phyloP scores from a whole-genome alignment of 2,797 vertebrate genomes.

The Aerospiza tachiro region DNA sequence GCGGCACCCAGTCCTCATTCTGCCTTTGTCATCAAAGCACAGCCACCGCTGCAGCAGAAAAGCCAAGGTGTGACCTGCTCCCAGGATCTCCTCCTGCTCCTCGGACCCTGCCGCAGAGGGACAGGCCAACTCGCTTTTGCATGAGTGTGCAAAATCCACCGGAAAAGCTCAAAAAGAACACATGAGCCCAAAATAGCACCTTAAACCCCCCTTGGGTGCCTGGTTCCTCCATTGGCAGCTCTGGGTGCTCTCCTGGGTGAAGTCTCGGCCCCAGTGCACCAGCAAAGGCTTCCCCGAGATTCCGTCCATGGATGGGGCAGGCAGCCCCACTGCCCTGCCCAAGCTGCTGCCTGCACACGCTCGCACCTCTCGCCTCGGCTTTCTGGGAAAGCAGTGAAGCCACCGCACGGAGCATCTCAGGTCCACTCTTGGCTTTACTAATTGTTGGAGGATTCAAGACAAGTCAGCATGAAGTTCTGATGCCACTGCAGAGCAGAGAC shows the following conservation, averaged over 20 bases:
- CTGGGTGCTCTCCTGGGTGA: not conserved
- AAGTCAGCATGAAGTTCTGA: not conserved
- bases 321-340: not conserved
- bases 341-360: not conserved
- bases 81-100: not conserved
- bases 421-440: not conserved
- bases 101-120: not conserved
- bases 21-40: not conserved
- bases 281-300: not conserved
- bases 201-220: not conserved
- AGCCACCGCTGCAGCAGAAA: fast-evolving
- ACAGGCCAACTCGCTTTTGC: fast-evolving
- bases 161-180: not conserved
- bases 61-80: not conserved
- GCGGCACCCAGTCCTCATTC: not conserved
- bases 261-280: not conserved
- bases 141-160: not conserved
- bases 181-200: not conserved
- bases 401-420: fast-evolving
- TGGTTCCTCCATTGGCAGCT: not conserved
- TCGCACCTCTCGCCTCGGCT: fast-evolving
- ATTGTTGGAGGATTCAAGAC: not conserved
- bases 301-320: fast-evolving
- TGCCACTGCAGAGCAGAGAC: not conserved
- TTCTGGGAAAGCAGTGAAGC: not conserved